A percentile compares a stretch with the other conserved stretches of the same genome.
Evolutionary conservation across 2,113 vertebrate genomes (phyloP).

Genomic region (Rhynchomys soricoides): DNA sequence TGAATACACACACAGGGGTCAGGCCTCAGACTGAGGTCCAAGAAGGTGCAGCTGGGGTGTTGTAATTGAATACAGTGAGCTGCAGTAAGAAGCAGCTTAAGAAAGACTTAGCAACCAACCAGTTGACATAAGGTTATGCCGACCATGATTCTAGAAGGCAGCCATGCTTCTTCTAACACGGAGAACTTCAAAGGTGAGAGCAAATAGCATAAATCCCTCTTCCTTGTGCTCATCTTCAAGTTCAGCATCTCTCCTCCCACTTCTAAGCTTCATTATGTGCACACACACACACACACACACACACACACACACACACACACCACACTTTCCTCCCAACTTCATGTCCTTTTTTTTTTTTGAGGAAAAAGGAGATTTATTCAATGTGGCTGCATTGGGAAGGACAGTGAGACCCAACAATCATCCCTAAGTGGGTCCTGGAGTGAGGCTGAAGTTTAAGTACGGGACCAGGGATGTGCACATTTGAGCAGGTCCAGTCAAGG

Average conservation of each 20-base stretch:
- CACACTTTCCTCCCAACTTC: neutral
- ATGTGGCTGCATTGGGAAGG: neutral
- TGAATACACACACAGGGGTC: neutral
- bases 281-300: too few species aligned
- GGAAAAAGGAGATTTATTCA: neutral
- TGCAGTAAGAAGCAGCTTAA: accelerated
- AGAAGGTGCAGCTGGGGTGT: neutral
- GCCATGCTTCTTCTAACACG: neutral
- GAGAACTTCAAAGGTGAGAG: neutral
- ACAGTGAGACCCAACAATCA: neutral
- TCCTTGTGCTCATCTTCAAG: too few species aligned
- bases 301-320: neutral
- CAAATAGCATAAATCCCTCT: neutral
- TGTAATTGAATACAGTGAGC: neutral
- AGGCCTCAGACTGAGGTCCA: too few species aligned
- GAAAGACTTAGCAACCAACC: neutral
- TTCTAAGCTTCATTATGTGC: neutral
- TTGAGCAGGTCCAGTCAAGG: neutral
- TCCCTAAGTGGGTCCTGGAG: neutral
- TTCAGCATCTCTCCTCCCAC: neutral
- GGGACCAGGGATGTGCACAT: neutral
- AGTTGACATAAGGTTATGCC: neutral
- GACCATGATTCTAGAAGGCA: neutral
- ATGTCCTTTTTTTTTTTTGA: neutral
- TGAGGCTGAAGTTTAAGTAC: neutral